These are phyloP conservation scores for Chelmon rostratus DNA, from an alignment of 2,797 vertebrate species.

Conservation along the genomic window DNA sequence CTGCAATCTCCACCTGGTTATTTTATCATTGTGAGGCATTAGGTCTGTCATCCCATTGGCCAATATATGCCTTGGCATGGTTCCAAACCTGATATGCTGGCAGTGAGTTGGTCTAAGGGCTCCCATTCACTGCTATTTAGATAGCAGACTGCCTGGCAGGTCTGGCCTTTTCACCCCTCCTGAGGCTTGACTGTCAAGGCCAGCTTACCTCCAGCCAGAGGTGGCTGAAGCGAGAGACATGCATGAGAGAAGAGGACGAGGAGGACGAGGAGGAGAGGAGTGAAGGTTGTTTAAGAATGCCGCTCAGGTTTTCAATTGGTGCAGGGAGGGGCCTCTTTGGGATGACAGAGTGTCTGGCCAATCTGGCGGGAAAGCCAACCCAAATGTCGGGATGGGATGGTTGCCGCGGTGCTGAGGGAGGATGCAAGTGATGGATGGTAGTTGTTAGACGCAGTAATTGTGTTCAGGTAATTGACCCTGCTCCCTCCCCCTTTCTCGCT, in stretches of 20 bases:
- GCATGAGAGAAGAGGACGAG: conserved; percentile 47
- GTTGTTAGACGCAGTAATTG: conserved; percentile 88
- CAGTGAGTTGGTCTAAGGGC: conserved; percentile 56
- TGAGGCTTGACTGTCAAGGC: conserved; percentile 63
- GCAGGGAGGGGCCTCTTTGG: conserved; percentile 68
- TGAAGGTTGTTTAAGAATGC: conserved; percentile 80
- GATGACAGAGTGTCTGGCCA: conserved; percentile 83
- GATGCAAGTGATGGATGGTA: conserved; percentile 85
- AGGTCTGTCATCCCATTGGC: conserved; percentile 62
- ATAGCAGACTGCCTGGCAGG: conserved; percentile 58
- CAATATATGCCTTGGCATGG: conserved; percentile 62
- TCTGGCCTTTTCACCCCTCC: conserved; percentile 61
- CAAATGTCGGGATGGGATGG: conserved; percentile 78
- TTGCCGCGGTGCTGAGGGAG: conserved; percentile 68
- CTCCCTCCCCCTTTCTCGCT: conserved; percentile 59
- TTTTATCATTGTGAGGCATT: conserved; percentile 73
- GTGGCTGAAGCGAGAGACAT: conserved; percentile 52
- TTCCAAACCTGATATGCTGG: conserved; percentile 65
- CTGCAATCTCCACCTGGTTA: conserved; percentile 66
- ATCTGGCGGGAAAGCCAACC: conserved; percentile 80
- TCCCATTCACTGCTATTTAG: conserved; percentile 64
- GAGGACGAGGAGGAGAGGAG: conserved; percentile 36
- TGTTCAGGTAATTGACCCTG: conserved; percentile 86
- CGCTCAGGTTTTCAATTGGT: conserved; percentile 83
- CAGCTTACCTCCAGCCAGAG: conserved; percentile 59